phyloP scores from a whole-genome alignment of 2,797 vertebrate genomes.

The Ctenochaetus hawaiiensis region DNA sequence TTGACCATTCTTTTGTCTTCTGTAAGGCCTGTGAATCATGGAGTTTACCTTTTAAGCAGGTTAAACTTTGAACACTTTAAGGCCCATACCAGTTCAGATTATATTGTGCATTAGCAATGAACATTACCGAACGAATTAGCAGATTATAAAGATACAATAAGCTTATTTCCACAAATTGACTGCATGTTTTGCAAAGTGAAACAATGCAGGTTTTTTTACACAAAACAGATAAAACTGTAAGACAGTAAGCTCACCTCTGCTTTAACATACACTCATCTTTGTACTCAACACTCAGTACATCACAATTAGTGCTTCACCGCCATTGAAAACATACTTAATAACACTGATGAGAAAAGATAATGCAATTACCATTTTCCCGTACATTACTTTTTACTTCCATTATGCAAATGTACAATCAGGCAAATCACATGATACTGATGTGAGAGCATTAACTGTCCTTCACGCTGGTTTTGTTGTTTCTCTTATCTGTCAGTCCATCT shows the following conservation, averaged over 20 bases:
- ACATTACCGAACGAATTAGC: neutral
- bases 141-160: conserved; percentile 8
- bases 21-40: too few species aligned
- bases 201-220: conserved; percentile 9
- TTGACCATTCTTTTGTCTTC: too few species aligned
- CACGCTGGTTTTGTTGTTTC: conserved; percentile 10
- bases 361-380: conserved; percentile 15
- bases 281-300: conserved; percentile 31
- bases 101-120: neutral
- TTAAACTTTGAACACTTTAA: neutral
- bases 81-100: neutral
- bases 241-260: neutral
- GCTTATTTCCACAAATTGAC: neutral
- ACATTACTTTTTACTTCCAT: conserved; percentile 13
- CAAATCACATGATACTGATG: conserved; percentile 13
- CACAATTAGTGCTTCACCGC: conserved; percentile 38
- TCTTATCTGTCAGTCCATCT: conserved; percentile 19
- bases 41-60: neutral
- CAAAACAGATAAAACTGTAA: conserved; percentile 12
- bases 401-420: conserved; percentile 20
- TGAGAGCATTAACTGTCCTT: conserved; percentile 3
- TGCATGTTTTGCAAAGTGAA: neutral
- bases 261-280: conserved; percentile 14
- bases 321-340: conserved; percentile 22
- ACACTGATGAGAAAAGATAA: conserved; percentile 13